Conservation (phyloP, 2,113 vertebrate genomes). For the Centropus bengalensis region DNA sequence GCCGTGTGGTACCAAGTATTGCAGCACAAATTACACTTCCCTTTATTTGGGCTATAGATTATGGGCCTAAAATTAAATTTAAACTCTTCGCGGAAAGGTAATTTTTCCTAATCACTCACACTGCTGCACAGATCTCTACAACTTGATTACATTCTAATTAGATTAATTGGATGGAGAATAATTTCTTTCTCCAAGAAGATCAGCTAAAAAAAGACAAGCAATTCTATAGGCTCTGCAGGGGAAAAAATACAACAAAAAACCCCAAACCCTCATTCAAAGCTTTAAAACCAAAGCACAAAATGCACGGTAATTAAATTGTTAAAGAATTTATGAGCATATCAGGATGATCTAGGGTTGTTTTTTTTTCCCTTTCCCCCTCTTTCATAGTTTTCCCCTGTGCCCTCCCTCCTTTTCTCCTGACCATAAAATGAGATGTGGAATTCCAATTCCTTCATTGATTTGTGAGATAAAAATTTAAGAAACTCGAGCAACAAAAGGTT, state of each 20-base stretch:
- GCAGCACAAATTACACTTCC: neutral
- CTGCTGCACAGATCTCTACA: conserved; percentile 69
- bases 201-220: conserved; percentile 35
- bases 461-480: conserved; percentile 70
- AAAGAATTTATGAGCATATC: conserved; percentile 46
- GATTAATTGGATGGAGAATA: conserved; percentile 76
- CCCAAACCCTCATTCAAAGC: neutral
- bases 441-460: conserved; percentile 68
- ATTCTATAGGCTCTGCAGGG: neutral
- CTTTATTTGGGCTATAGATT: conserved; percentile 64
- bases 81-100: conserved; percentile 60
- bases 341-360: neutral
- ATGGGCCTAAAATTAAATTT: conserved; percentile 62
- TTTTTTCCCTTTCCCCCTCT: neutral
- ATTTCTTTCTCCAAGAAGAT: conserved; percentile 66
- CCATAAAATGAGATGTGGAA: conserved; percentile 51
- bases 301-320: conserved; percentile 62
- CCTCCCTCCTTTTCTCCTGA: conserved; percentile 10
- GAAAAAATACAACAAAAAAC: neutral
- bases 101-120: conserved; percentile 74
- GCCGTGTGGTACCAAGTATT: neutral
- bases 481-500: conserved; percentile 62
- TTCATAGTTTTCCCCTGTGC: neutral
- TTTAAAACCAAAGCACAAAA: conserved; percentile 45
- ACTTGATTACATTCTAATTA: conserved; percentile 75